A percentile compares a stretch with the other conserved stretches of the same genome.
Evolutionary conservation across 2,113 vertebrate genomes (phyloP).

Genomic region (Chauna torquata): DNA sequence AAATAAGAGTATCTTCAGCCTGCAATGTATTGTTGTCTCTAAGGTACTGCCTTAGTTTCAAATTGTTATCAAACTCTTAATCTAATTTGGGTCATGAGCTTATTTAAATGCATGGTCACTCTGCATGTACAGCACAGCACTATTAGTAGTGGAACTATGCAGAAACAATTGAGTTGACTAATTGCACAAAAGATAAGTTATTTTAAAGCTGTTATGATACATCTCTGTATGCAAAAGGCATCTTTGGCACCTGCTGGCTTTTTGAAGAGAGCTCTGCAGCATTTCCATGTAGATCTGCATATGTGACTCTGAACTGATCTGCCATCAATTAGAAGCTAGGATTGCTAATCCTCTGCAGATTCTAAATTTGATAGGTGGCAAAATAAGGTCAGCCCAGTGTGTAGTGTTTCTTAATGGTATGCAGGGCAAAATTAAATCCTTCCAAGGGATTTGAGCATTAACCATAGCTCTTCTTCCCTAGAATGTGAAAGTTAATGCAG

Average conservation of each 20-base stretch:
- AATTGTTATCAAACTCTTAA: conserved; percentile 66
- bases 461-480: background rate
- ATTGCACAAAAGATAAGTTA: background rate
- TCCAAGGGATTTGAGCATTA: conserved; percentile 25
- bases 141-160: conserved; percentile 37
- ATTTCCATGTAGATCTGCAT: background rate
- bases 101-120: conserved; percentile 59
- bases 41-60: conserved; percentile 64
- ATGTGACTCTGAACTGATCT: conserved; percentile 29
- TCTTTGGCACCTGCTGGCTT: conserved; percentile 27
- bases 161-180: conserved; percentile 24
- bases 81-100: conserved; percentile 60
- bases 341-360: conserved; percentile 54
- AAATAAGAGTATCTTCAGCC: conserved; percentile 71
- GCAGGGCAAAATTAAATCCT: conserved; percentile 24
- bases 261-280: conserved; percentile 19
- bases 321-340: conserved; percentile 47
- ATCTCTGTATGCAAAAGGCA: background rate
- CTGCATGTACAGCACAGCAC: conserved; percentile 55
- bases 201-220: background rate
- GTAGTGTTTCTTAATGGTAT: conserved; percentile 25
- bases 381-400: conserved; percentile 47
- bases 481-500: background rate
- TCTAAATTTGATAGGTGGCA: conserved; percentile 55
- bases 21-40: conserved; percentile 60